Evolutionary conservation across 2,888 invertebrate genomes (phyloP).

Genomic region (Apodemia mormo): DNA sequence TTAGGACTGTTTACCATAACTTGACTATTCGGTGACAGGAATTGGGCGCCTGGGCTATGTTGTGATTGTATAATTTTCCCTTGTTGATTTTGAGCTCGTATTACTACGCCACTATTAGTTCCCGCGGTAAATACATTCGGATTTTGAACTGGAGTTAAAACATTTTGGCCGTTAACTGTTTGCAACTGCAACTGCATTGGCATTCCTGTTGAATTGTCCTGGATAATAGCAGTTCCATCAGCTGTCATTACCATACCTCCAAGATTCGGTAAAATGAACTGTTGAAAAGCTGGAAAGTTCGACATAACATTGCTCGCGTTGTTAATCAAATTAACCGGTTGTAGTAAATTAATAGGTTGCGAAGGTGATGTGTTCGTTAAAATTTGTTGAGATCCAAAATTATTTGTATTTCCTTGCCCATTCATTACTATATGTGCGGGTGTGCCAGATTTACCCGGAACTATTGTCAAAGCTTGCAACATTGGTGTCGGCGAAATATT

Average conservation of each 20-base stretch:
- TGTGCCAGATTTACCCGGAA: constrained; percentile 88
- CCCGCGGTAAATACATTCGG: constrained; percentile 84
- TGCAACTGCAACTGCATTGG: constrained; percentile 90
- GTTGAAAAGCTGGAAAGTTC: constrained; percentile 90
- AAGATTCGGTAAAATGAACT: constrained; percentile 90
- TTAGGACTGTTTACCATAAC: constrained; percentile 88
- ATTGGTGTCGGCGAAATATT: constrained; percentile 85
- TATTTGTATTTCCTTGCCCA: constrained; percentile 83
- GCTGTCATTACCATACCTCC: constrained; percentile 92
- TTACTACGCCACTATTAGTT: constrained; percentile 88
- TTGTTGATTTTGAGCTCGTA: constrained; percentile 87
- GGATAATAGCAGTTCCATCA: constrained; percentile 88
- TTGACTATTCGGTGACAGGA: constrained; percentile 88
- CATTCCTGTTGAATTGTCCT: constrained; percentile 85
- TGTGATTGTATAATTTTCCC: constrained; percentile 86
- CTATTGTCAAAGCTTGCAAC: constrained; percentile 88
- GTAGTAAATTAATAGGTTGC: constrained; percentile 87
- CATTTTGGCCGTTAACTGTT: constrained; percentile 90
- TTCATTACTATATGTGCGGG: constrained; percentile 90
- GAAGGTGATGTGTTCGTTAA: constrained; percentile 83
- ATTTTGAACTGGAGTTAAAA: constrained; percentile 87
- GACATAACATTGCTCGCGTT: constrained; percentile 86
- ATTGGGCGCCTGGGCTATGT: constrained; percentile 86
- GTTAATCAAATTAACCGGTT: constrained; percentile 91
- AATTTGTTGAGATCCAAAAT: constrained; percentile 85